Percentiles rank a stretch among this genome's conserved stretches.
Evolutionary conservation across 2,113 vertebrate genomes (phyloP).

Genomic region (Carollia perspicillata): DNA sequence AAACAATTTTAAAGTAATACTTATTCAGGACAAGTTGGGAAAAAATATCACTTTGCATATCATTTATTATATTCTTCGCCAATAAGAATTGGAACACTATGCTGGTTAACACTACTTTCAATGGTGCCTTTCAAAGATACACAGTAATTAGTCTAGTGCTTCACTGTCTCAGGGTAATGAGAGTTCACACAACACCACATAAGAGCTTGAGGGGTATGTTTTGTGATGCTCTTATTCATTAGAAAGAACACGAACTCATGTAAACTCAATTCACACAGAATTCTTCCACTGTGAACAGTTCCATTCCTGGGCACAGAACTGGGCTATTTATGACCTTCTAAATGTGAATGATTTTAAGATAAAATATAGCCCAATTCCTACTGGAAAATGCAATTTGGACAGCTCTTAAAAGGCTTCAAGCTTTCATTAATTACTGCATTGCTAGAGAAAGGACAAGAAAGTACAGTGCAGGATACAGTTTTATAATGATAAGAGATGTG

Average conservation of each 20-base stretch:
- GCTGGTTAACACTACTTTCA: neutral
- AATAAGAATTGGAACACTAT: neutral
- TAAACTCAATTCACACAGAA: conserved; percentile 10
- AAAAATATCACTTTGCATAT: neutral
- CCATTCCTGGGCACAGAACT: neutral
- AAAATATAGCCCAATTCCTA: conserved; percentile 71
- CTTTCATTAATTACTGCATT: conserved; percentile 63
- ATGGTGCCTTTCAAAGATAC: neutral
- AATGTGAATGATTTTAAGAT: neutral
- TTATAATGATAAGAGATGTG: conserved; percentile 56
- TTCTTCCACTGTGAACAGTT: conserved; percentile 3
- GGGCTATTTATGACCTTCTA: conserved; percentile 49
- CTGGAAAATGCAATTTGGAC: conserved; percentile 72
- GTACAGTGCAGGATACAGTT: conserved; percentile 62
- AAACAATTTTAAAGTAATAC: conserved; percentile 50
- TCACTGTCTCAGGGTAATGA: neutral
- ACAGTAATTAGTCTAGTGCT: neutral
- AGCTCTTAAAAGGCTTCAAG: conserved; percentile 65
- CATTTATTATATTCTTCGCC: conserved; percentile 25
- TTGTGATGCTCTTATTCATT: neutral
- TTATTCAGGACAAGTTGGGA: neutral
- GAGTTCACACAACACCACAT: neutral
- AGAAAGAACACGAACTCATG: conserved; percentile 25
- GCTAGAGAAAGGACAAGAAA: conserved; percentile 70
- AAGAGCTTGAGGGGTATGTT: neutral